Percentiles rank a stretch among this genome's conserved stretches.
Conservation (phyloP, 2,113 vertebrate species). For the Thymallus thymallus region DNA sequence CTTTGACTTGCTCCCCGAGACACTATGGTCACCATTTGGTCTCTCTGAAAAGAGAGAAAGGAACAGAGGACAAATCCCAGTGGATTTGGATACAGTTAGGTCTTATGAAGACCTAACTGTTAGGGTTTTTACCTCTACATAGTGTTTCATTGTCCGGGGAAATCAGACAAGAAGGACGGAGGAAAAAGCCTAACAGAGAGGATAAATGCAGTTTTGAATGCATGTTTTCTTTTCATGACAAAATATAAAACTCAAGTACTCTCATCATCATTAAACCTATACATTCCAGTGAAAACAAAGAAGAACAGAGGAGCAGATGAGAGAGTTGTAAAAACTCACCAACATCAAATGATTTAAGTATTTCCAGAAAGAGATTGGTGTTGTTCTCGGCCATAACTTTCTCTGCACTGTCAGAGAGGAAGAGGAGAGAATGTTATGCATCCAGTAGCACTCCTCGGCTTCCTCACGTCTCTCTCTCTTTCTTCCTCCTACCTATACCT, state of each 20-base stretch:
- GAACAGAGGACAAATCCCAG: slow-evolving; percentile 30
- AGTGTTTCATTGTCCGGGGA: slow-evolving; percentile 33
- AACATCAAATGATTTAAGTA: slow-evolving; percentile 68
- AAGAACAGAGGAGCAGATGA: slow-evolving; percentile 23
- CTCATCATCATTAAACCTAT: slow-evolving; percentile 22
- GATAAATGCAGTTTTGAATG: neutral
- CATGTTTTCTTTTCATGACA: neutral
- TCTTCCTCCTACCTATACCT: slow-evolving; percentile 30
- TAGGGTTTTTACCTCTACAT: too few species aligned
- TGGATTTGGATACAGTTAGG: slow-evolving; percentile 35
- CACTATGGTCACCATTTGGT: slow-evolving; percentile 20
- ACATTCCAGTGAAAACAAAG: slow-evolving; percentile 38
- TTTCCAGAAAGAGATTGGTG: slow-evolving; percentile 72
- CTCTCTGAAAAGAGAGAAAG: slow-evolving; percentile 32
- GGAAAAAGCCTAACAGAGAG: slow-evolving; percentile 10
- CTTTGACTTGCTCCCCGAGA: slow-evolving; percentile 21
- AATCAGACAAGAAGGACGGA: slow-evolving; percentile 41
- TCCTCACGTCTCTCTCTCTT: neutral
- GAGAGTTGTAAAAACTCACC: slow-evolving; percentile 68
- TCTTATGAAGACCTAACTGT: too few species aligned
- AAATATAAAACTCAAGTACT: neutral
- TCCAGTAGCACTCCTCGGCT: slow-evolving; percentile 28
- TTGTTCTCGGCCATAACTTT: slow-evolving; percentile 85
- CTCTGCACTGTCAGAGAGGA: slow-evolving; percentile 52
- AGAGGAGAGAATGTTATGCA: slow-evolving; percentile 41